Base-by-base conservation (phyloP, 2,113 vertebrate species). In the Zingel zingel region DNA sequence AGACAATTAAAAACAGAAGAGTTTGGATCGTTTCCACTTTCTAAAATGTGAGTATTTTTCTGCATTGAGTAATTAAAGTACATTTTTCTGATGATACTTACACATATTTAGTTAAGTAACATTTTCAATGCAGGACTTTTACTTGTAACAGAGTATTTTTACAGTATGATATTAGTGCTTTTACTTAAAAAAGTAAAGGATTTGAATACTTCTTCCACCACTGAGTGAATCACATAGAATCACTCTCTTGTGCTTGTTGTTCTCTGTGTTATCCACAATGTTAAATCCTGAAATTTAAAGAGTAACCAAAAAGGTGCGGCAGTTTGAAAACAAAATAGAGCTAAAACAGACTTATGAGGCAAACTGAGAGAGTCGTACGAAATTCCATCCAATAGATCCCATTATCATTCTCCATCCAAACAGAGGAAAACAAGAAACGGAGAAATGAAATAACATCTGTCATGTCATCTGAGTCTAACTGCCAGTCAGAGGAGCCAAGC, bases 371-470 rank as follows among this genome's bases (percentile, higher is more conserved):
- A 75, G n/a, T 65, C 18, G 14, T 0, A 15, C 5, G 0, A 58
- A 64, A 63, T 64, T 68, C 65, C 61, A 61, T 77, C 77, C 64
- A 77, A 66, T 36, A 57, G 64, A 85, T 84, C 77, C 81, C 84
- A 82, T 89, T 78, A 86, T 79, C 83, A 62, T 84, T 79, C 81
- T 83, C 51, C 59, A 67, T 85, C 86, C 81, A 90, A 91, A 88
- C 84, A 79, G 68, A 81, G 56, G 53, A 67, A 84, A 77, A 88
- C 68, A 85, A 83, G 77, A 77, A 74, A 81, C 66, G 79, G 68
- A 84, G 67, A 82, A 88, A 89, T 85, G 53, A 89, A 89, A 82
- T 85, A 85, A 88, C 87, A 87, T 91, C 88, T 87, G 87, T 89
- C 87, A 86, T 79, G 78, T 89, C 86, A 56, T 91, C 78, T 83